Evolutionary conservation across 2,888 invertebrate species (phyloP).

Genomic region (Melanostoma mellinum): DNA sequence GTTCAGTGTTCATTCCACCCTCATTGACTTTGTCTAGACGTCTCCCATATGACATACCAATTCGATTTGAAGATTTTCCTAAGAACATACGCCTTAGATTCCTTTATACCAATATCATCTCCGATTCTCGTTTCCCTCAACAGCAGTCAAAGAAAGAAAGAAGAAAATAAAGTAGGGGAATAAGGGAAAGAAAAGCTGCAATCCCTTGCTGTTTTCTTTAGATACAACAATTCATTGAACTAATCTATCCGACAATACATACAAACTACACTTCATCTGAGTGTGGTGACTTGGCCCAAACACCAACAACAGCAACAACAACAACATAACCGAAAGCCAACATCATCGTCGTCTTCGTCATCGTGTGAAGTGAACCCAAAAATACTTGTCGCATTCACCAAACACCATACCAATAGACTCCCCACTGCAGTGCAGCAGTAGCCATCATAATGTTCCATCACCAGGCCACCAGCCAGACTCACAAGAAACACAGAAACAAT

Average conservation of each 20-base stretch:
- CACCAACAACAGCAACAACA: slow-evolving; percentile 18
- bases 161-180: too few species aligned
- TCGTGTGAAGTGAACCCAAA: slow-evolving; percentile 66
- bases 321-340: not conserved
- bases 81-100: slow-evolving; percentile 1
- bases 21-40: slow-evolving; percentile 24
- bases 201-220: slow-evolving; percentile 19
- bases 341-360: slow-evolving; percentile 8
- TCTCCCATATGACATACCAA: slow-evolving; percentile 5
- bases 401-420: slow-evolving; percentile 20
- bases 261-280: slow-evolving; percentile 29
- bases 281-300: slow-evolving; percentile 41
- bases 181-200: not conserved
- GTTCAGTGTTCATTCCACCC: too few species aligned
- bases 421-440: slow-evolving; percentile 63
- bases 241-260: slow-evolving; percentile 48
- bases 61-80: not conserved
- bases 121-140: not conserved
- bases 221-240: slow-evolving; percentile 62
- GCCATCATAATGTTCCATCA: slow-evolving; percentile 10
- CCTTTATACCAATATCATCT: not conserved
- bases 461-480: slow-evolving; percentile 62
- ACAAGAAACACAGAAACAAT: slow-evolving; percentile 47
- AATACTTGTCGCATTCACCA: slow-evolving; percentile 47
- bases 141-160: not conserved